These are phyloP conservation scores for Cybosia mesomella DNA, from an alignment of 2,888 invertebrate species.

Conservation along the genomic window DNA sequence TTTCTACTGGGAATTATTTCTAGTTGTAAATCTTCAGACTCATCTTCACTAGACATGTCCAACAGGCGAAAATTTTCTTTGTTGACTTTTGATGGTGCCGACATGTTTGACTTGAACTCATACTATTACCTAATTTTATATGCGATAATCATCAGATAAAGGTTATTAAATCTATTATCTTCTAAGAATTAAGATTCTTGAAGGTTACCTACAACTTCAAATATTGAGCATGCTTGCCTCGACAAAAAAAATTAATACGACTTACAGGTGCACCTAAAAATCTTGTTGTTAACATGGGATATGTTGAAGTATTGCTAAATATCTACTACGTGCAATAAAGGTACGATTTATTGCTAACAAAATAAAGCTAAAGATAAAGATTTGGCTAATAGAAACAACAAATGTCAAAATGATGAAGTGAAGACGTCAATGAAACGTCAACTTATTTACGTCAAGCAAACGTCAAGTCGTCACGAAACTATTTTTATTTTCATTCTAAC, in stretches of 20 bases:
- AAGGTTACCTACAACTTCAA: constrained; percentile 47
- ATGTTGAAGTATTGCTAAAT: constrained; percentile 39
- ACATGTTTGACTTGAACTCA: constrained; percentile 74
- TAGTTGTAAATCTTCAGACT: constrained; percentile 87
- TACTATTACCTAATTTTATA: constrained; percentile 59
- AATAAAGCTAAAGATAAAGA: constrained; percentile 10
- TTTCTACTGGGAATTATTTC: constrained; percentile 87
- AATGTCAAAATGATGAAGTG: constrained; percentile 4
- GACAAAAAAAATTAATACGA: not conserved
- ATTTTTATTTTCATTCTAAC: too few species aligned
- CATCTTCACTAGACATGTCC: constrained; percentile 88
- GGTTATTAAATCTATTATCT: constrained; percentile 43
- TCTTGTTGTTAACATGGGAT: constrained; percentile 21
- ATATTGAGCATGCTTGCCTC: not conserved
- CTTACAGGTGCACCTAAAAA: not conserved
- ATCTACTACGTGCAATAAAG: not conserved
- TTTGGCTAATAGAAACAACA: constrained; percentile 25
- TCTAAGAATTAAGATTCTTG: constrained; percentile 32
- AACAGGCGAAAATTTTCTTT: constrained; percentile 89
- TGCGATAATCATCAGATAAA: constrained; percentile 32
- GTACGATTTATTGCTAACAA: constrained; percentile 7
- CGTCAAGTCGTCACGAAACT: not conserved
- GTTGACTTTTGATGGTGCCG: constrained; percentile 78
- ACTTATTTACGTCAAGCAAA: not conserved
- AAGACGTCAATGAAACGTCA: constrained; percentile 7